phyloP scores from a whole-genome alignment of 92 coral and sea anemone genomes.

The Epizoanthus fatuus region DNA sequence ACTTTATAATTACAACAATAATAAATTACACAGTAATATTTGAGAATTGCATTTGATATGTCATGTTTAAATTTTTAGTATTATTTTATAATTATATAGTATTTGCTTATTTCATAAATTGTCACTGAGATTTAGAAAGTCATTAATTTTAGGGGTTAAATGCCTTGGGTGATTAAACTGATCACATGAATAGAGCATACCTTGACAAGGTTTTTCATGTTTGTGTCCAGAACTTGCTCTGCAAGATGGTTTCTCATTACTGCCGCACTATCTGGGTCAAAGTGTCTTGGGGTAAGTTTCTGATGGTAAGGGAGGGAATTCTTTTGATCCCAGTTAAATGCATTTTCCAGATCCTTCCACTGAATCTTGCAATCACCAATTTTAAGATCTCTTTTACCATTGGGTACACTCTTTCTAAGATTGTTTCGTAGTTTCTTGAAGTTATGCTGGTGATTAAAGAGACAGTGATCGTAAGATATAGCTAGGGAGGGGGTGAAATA shows the following conservation, averaged over 20 bases:
- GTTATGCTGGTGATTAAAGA: constrained; percentile 51
- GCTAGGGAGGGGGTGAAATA: neutral
- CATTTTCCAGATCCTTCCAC: constrained; percentile 15
- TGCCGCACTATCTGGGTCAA: constrained; percentile 39
- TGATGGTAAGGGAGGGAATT: constrained; percentile 9
- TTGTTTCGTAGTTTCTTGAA: constrained; percentile 62
- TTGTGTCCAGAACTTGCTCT: constrained; percentile 42
- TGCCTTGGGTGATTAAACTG: neutral
- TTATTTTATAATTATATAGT: too few species aligned
- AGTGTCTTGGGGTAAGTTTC: constrained; percentile 10
- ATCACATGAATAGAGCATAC: neutral
- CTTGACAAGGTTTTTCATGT: constrained; percentile 15
- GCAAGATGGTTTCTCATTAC: constrained; percentile 63
- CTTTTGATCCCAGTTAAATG: neutral
- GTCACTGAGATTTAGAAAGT: too few species aligned
- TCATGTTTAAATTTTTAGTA: too few species aligned
- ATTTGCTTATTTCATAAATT: too few species aligned
- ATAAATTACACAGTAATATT: too few species aligned
- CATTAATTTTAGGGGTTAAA: too few species aligned
- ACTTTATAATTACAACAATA: too few species aligned
- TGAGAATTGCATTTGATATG: too few species aligned
- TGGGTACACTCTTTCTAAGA: constrained; percentile 45
- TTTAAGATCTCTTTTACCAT: constrained; percentile 44
- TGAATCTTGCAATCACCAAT: neutral
- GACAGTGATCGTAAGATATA: neutral